A percentile compares a stretch with the other conserved stretches of the same genome.
Evolutionary conservation across 2,888 invertebrate species (phyloP).

Genomic region (Oxyscelio sp.): DNA sequence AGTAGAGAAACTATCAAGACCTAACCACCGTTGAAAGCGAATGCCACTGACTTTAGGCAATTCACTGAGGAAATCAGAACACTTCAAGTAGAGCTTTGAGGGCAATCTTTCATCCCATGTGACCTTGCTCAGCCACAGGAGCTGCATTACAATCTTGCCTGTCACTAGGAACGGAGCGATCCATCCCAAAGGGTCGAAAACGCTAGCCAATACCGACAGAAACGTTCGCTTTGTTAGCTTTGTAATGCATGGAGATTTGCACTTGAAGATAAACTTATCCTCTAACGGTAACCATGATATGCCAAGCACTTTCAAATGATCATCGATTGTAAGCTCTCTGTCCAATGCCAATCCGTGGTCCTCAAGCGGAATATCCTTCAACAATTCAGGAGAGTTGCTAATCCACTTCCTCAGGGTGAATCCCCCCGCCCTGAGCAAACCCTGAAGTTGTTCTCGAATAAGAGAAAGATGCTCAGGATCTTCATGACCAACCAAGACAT

Average conservation of each 20-base stretch:
- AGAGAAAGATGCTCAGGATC: background rate
- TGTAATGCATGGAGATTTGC: too few species aligned
- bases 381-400: background rate
- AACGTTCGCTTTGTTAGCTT: too few species aligned
- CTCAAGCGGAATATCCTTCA: background rate
- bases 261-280: background rate
- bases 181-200: conserved; percentile 21
- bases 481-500: background rate
- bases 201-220: background rate
- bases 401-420: conserved; percentile 20
- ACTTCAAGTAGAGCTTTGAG: background rate
- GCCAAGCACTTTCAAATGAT: background rate
- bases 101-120: conserved; percentile 4
- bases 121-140: conserved; percentile 12
- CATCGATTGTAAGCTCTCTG: background rate
- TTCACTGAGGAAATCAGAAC: background rate
- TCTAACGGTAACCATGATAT: background rate
- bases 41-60: too few species aligned
- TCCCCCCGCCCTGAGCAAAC: background rate
- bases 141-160: conserved; percentile 13
- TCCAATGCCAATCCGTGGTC: conserved; percentile 7
- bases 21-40: conserved; percentile 4
- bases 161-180: background rate
- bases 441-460: background rate
- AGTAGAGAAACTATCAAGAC: too few species aligned